Evolutionary conservation across 2,888 invertebrate species (phyloP), one percentile per base, ranked within the genome.

Genomic region (Epirrita christyi): DNA sequence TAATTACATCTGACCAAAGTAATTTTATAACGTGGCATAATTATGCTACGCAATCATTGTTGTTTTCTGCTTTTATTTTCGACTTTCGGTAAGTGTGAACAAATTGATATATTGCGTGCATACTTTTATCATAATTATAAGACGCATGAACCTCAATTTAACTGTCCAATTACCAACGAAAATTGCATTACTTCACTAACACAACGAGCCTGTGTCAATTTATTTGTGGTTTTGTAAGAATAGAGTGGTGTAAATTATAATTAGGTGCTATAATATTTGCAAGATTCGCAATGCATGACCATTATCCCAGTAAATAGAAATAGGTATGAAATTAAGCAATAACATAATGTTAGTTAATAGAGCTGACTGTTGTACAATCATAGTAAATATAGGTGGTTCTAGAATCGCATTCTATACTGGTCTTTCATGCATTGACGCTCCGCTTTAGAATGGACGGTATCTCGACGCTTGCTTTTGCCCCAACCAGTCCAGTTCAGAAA

Each of bases 211-310:
- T 32, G 38, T 51, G 40, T 52, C 47, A 21, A 50, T 52, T 49
- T 61, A 47, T 58, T 53, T 56, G 38, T 59, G 36, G 43, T 60
- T 55, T 56, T 52, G 52, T 62, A 55, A 59, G 46, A 47, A 55
- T 38, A 36, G 46, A 47, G 53, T 59, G 53, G 27, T 52, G 57
- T 48, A 56, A 58, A 38, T 29, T 46, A 52, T 59, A 64, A 61
- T 64, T 59, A 59, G 13, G 61, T 40, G 56, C 32, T 60, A 50
- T 51, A 40, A 61, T 46, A 57, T 37, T 55, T 48, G 43, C 47
- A 10, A 36, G 11, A 29, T 29, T 37, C 11, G 37, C 10, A 37
- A 55, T 34, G 47, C 42, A 48, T 48, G 47, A 48, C 38, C 48
- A 6, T 13, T 43, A 41, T 10, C 21, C 2, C 10, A 14, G 7